phyloP scores from a whole-genome alignment of 2,888 invertebrate genomes.

The Drosophila nigritarsus region DNA sequence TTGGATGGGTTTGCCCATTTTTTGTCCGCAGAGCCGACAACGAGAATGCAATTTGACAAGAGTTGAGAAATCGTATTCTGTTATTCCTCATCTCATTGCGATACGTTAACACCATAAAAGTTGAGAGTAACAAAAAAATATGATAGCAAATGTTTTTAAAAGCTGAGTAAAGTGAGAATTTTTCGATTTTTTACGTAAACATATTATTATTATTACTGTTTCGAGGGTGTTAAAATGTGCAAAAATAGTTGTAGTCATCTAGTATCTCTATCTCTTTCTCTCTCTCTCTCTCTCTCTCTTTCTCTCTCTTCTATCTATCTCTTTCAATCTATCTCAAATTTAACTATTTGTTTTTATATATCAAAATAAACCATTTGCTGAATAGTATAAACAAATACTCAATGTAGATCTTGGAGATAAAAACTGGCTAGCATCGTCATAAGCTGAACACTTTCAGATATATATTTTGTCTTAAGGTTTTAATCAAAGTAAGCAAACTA shows the following conservation, averaged over 20 bases:
- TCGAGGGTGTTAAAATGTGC: neutral
- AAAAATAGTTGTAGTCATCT: too few species aligned
- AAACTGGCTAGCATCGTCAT: neutral
- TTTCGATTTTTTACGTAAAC: neutral
- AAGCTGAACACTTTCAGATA: too few species aligned
- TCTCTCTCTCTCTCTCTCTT: neutral
- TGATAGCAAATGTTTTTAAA: neutral
- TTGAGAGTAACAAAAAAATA: neutral
- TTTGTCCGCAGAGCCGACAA: constrained; percentile 1
- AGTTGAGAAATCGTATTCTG: constrained; percentile 10
- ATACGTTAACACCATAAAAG: neutral
- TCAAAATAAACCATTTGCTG: neutral
- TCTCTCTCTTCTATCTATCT: neutral
- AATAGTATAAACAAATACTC: neutral
- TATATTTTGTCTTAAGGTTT: neutral
- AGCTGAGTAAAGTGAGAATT: neutral
- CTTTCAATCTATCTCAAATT: neutral
- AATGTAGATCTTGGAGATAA: neutral
- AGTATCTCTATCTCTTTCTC: neutral
- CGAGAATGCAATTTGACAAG: constrained; percentile 31
- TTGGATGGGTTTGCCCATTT: constrained; percentile 7
- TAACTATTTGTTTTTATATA: neutral
- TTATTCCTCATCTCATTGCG: neutral
- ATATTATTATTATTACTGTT: neutral
- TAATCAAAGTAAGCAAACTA: neutral